Evolutionary conservation across 35 echinoderm and acorn worm species (phyloP).

Genomic region (Strongylocentrotus purpuratus): DNA sequence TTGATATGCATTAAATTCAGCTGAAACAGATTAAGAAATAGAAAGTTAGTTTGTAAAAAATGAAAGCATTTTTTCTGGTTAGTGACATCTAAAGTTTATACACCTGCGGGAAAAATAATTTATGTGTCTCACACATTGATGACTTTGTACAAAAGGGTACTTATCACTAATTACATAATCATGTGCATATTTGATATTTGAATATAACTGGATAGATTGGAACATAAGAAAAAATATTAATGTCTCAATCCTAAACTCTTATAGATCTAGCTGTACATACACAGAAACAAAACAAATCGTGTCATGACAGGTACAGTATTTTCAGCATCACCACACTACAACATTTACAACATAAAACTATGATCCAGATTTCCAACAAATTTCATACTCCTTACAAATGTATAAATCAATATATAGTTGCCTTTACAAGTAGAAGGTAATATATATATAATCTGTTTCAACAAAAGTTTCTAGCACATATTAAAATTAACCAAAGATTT

Average conservation of each 20-base stretch:
- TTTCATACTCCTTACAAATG: too few species aligned
- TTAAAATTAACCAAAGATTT: too few species aligned
- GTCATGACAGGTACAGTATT: not conserved
- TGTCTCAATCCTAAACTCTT: not conserved
- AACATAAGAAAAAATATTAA: not conserved
- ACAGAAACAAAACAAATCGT: not conserved
- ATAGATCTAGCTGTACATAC: not conserved
- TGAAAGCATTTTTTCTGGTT: not conserved
- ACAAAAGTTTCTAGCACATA: too few species aligned
- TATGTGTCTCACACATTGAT: not conserved
- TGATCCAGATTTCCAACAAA: too few species aligned
- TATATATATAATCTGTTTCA: too few species aligned
- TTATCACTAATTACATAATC: not conserved
- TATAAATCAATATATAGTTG: too few species aligned
- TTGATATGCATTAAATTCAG: not conserved
- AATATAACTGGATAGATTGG: not conserved
- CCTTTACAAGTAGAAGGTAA: too few species aligned
- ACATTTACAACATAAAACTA: too few species aligned
- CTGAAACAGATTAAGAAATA: not conserved
- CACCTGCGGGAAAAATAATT: not conserved
- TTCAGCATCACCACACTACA: too few species aligned
- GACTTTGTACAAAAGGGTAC: not conserved
- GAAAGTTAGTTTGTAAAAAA: not conserved
- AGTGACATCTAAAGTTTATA: not conserved
- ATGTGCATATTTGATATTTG: not conserved